phyloP scores from a whole-genome alignment of 2,797 vertebrate genomes.

The Triplophysa yarkandensis region DNA sequence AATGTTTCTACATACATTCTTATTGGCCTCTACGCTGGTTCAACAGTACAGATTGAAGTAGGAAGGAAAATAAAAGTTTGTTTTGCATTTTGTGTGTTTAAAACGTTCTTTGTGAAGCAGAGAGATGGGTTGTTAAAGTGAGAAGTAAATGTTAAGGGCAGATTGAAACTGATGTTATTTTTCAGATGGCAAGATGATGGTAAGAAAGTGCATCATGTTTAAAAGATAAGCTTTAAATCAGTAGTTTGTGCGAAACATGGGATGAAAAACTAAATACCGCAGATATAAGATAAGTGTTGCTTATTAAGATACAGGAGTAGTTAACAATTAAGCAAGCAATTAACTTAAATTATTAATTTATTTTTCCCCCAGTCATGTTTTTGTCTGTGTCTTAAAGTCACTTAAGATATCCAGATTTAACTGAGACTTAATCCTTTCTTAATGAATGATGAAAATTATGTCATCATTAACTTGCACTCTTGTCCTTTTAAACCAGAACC shows the following conservation, averaged over 20 bases:
- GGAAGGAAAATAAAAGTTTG: neutral
- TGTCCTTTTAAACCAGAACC: too few relatives aligned
- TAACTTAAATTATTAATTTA: too few relatives aligned
- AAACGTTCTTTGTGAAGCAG: neutral
- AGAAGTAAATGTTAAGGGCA: neutral
- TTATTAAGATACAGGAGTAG: too few relatives aligned
- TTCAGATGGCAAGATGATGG: slow-evolving; percentile 19
- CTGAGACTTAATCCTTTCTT: too few relatives aligned
- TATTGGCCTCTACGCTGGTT: neutral
- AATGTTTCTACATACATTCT: neutral
- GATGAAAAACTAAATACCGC: neutral
- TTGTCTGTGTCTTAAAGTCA: too few relatives aligned
- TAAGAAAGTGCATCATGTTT: slow-evolving; percentile 31
- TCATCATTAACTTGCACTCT: too few relatives aligned
- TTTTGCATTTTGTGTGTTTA: neutral
- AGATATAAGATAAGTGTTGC: neutral
- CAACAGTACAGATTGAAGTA: neutral
- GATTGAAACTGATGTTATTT: neutral
- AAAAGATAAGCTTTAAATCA: slow-evolving; percentile 5
- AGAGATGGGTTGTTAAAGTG: slow-evolving; percentile 11
- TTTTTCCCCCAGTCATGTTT: too few relatives aligned
- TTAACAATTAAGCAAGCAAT: too few relatives aligned
- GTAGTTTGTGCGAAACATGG: neutral
- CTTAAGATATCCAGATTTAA: too few relatives aligned
- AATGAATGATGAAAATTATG: too few relatives aligned